Base-by-base conservation (phyloP, 2,797 vertebrate genomes). In the Scolopax rusticola region DNA sequence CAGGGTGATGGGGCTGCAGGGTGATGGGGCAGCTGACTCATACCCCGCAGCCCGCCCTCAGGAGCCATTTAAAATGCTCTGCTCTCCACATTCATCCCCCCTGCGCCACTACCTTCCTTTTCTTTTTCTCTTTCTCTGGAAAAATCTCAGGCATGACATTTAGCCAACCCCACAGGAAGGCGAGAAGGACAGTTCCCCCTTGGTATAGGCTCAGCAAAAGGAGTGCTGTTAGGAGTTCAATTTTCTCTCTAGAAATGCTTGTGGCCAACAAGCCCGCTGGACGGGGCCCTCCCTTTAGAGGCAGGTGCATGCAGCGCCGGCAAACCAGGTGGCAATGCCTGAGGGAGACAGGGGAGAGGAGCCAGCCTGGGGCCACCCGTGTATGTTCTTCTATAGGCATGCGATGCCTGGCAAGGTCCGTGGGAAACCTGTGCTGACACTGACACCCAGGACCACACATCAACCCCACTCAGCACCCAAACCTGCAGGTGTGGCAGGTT, bases 391-490 rank as follows among this genome's bases (percentile, higher is more conserved):
- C 50, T 25, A 41, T 8, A 51, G 2, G 23, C 50, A 20, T 5
- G 33, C 1, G 2, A 19, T 18, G 14, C 27, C 51, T 21, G 5
- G 36, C 3, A 2, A 86, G 30, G 24, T 56, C 18, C 1, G 1
- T 3, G 30, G 65, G 41, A 87, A 28, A 27, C 5, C 1, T 4
- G 10, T 1, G 0, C 41, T 53, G 43, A 36, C 47, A 60, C 21
- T 1, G 8, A 78, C 28, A 80, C 8, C 33, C 50, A 5, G 0
- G 25, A n/a, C 17, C 0, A 0, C 8, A 2, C 27, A 12, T 0
- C 1, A 45, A 5, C 50, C 36, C 43, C 6, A 3, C 54, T 57
- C 28, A 30, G 57, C 1, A 11, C 57, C 40, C 57, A 84, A 50
- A 48, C 32, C 51, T 15, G 23, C 5, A 5, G 8, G 28, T 2